phyloP scores from a whole-genome alignment of 1,140 invertebrate genomes.

The Goniozus legneri region DNA sequence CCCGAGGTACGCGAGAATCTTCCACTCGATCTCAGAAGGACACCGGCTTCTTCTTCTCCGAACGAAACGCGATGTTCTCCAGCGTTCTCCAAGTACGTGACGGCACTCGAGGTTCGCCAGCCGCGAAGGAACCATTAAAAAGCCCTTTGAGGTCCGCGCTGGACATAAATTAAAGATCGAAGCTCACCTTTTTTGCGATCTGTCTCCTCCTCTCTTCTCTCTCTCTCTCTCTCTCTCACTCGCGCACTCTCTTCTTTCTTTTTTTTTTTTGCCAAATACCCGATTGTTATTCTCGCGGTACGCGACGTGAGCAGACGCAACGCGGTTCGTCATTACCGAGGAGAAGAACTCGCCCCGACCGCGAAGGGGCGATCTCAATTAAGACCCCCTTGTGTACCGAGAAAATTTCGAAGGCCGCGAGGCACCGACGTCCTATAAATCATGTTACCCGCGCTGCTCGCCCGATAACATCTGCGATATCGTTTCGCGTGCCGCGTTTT shows the following conservation, averaged over 20 bases:
- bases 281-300: neutral
- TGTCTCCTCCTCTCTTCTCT: no score
- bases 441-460: no score
- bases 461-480: no score
- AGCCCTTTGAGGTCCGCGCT: neutral
- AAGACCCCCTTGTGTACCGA: neutral
- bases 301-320: no score
- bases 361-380: neutral
- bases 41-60: neutral
- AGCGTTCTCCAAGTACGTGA: no score
- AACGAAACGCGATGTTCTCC: conserved; percentile 10
- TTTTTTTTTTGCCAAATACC: neutral
- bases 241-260: neutral
- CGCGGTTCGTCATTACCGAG: neutral
- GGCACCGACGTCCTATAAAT: no score
- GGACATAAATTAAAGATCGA: neutral
- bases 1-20: neutral
- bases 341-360: neutral
- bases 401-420: neutral
- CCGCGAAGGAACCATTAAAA: neutral
- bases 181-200: no score
- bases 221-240: no score
- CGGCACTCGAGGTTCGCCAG: conserved; percentile 10
- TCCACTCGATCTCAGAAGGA: neutral
- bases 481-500: no score